phyloP scores from a whole-genome alignment of 2,888 invertebrate genomes.

The Drosophila longiperda region DNA sequence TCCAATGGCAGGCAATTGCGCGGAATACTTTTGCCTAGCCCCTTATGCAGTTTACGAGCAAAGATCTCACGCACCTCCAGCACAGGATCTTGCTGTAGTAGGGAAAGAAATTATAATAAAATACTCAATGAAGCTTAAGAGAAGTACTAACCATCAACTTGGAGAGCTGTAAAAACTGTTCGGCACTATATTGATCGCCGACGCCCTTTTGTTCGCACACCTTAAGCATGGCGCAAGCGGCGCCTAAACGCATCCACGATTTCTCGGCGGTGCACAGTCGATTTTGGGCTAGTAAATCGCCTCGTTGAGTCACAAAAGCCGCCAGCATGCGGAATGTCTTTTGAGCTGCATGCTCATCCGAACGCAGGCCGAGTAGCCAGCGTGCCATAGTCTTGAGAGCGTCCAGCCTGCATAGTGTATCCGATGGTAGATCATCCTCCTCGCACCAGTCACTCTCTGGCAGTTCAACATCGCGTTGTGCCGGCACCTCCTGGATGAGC shows the following conservation, averaged over 20 bases:
- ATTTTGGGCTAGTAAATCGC: conserved; percentile 91
- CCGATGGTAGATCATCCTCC: conserved; percentile 94
- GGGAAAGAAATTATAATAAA: background rate
- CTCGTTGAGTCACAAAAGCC: conserved; percentile 96
- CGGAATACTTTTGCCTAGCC: conserved; percentile 91
- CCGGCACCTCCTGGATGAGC: conserved; percentile 91
- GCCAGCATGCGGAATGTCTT: conserved; percentile 97
- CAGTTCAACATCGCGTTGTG: conserved; percentile 85
- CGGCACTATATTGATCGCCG: conserved; percentile 96
- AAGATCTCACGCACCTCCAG: conserved; percentile 95
- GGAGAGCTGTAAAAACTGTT: conserved; percentile 97
- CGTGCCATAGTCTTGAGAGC: conserved; percentile 98
- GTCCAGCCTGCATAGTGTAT: conserved; percentile 96
- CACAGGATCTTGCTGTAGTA: conserved; percentile 88
- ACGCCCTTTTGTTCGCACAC: conserved; percentile 98
- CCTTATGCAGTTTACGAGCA: conserved; percentile 96
- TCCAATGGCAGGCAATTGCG: conserved; percentile 96
- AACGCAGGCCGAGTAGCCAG: conserved; percentile 96
- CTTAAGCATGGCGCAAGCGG: conserved; percentile 98
- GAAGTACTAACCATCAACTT: conserved; percentile 91
- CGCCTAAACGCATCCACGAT: conserved; percentile 95
- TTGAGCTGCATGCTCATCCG: conserved; percentile 94
- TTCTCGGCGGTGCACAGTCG: conserved; percentile 93
- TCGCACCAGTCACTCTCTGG: conserved; percentile 89
- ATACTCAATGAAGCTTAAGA: background rate